Percentiles rank a stretch among this genome's conserved stretches.
Conservation (phyloP, 1,140 invertebrate species). For the Drosophila kikkawai region DNA sequence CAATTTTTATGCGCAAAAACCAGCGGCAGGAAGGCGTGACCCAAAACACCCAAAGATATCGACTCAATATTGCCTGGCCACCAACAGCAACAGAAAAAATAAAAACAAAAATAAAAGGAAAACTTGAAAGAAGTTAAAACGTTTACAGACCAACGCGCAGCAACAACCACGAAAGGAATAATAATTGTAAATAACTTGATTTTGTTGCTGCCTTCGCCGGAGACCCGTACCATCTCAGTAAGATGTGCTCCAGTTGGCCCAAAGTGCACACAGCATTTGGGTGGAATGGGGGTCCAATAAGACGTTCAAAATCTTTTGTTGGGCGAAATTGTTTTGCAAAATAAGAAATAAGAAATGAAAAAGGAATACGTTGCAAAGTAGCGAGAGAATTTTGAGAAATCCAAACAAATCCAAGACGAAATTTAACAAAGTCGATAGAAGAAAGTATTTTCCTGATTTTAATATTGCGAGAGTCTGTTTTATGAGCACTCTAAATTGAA, state of each 20-base stretch:
- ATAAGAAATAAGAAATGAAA: conserved; percentile 21
- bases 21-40: conserved; percentile 46
- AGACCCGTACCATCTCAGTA: conserved; percentile 3
- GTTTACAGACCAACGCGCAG: conserved; percentile 70
- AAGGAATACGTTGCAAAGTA: conserved; percentile 19
- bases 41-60: conserved; percentile 43
- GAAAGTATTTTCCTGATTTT: not conserved
- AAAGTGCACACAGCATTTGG: conserved; percentile 40
- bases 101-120: conserved; percentile 22
- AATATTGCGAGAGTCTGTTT: not conserved
- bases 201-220: conserved; percentile 33
- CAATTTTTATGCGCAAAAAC: conserved; percentile 73
- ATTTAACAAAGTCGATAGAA: conserved; percentile 5
- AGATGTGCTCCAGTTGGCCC: conserved; percentile 53
- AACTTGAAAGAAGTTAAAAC: conserved; percentile 69
- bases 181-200: conserved; percentile 81
- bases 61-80: conserved; percentile 60
- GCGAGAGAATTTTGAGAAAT: conserved; percentile 4
- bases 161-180: conserved; percentile 52
- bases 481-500: not conserved
- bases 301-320: conserved; percentile 55
- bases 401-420: conserved; percentile 13
- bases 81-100: conserved; percentile 4
- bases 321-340: conserved; percentile 62
- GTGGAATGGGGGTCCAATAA: conserved; percentile 29